Evolutionary conservation across 2,888 invertebrate species (phyloP).

Genomic region (Coenonympha arcania): DNA sequence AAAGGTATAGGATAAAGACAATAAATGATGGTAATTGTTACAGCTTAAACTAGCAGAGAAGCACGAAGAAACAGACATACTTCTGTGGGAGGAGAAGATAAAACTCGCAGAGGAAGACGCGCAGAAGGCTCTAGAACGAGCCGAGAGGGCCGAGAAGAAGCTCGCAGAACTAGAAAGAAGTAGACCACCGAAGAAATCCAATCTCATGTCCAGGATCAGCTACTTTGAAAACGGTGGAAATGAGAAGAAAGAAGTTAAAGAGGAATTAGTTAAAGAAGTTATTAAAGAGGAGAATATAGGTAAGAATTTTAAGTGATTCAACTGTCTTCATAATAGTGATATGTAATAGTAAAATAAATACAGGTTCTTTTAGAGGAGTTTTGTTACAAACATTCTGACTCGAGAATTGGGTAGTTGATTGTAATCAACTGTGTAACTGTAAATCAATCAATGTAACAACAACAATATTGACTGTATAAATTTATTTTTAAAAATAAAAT

Average conservation of each 20-base stretch:
- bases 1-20: too few species aligned
- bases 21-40: too few species aligned
- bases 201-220: constrained; percentile 57
- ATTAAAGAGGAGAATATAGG: constrained; percentile 26
- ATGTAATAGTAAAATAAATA: too few species aligned
- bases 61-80: constrained; percentile 78
- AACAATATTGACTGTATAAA: too few species aligned
- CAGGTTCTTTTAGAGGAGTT: too few species aligned
- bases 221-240: constrained; percentile 58
- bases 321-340: not conserved
- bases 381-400: too few species aligned
- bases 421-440: too few species aligned
- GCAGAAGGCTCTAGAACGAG: constrained; percentile 74
- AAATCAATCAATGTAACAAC: too few species aligned
- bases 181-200: constrained; percentile 33
- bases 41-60: constrained; percentile 77
- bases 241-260: constrained; percentile 33
- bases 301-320: constrained; percentile 25
- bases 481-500: too few species aligned
- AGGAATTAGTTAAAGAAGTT: constrained; percentile 23
- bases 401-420: too few species aligned
- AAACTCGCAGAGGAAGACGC: constrained; percentile 80
- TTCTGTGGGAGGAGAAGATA: constrained; percentile 80
- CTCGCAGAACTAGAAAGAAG: constrained; percentile 35
- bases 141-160: constrained; percentile 65